phyloP scores from a whole-genome alignment of 2,113 vertebrate genomes.

The Coreoperca whiteheadi region DNA sequence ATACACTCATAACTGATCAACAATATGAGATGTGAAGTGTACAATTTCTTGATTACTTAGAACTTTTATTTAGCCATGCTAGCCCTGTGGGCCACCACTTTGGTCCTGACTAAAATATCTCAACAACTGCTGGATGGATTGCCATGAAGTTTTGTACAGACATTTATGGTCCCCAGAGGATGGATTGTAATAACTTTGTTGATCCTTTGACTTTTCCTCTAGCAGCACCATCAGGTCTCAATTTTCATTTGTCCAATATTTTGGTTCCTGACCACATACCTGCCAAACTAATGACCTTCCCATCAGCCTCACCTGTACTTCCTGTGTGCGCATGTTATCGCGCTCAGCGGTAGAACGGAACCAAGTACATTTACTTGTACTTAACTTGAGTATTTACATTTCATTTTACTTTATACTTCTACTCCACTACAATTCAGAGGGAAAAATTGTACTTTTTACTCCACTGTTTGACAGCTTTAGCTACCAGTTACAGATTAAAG shows the following conservation, averaged over 20 bases:
- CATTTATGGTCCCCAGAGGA: not conserved
- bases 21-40: not conserved
- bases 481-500: too few relatives aligned
- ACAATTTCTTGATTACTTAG: too few relatives aligned
- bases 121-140: not conserved
- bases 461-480: not conserved
- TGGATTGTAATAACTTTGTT: not conserved
- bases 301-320: not conserved
- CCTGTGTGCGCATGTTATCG: too few relatives aligned
- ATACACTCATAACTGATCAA: not conserved
- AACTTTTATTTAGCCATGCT: not conserved
- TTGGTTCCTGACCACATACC: not conserved
- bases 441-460: not conserved
- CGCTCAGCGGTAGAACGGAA: too few relatives aligned
- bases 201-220: not conserved
- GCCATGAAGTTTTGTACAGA: not conserved
- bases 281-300: not conserved
- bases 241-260: too few relatives aligned
- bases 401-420: too few relatives aligned
- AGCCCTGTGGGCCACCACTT: too few relatives aligned
- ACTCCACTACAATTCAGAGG: too few relatives aligned
- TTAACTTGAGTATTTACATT: too few relatives aligned
- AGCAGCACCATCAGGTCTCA: too few relatives aligned
- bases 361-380: too few relatives aligned
- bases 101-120: not conserved